Base-by-base conservation (phyloP, 2,797 vertebrate genomes). In the Petrocephalus sullivani region DNA sequence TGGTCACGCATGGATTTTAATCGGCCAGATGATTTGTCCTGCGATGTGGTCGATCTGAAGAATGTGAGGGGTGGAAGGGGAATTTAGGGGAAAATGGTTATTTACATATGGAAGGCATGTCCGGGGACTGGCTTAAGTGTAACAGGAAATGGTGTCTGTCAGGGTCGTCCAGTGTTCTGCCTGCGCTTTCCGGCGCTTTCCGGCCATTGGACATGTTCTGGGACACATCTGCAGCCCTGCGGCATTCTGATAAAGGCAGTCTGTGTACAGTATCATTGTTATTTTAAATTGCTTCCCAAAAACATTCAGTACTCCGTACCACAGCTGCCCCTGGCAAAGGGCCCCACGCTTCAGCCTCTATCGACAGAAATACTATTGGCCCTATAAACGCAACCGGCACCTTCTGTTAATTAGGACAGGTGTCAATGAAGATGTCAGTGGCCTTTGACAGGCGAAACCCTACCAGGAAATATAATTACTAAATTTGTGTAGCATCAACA, bases 361-460 rank as follows among this genome's bases (percentile, higher is more conserved):
- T 95, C 94, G 95, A 92, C 91, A 94, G 95, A 95, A 96, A 94
- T 93, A 94, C 95, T 67, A 67, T 67, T 23, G 1, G 61, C 23
- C 23, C 61, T 33, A 23, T 67, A 94, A 92, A 92, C 92, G 94
- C 95, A 95, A 96, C 96, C 94, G 94, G 93, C 93, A 92, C 94
- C 94, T 95, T 93, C 94, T 92, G 92, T 94, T 95, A 95, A 95
- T 96, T 95, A 95, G 93, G 93, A 94, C 93, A 93, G 93, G 94
- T 96, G 95, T 95, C 95, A 94, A 93, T 92, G 89, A 92, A 93
- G 87, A 85, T 92, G 93, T 93, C 94, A 93, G 85, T 90, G 89
- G 92, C 92, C 90, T 94, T 90, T 94, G 92, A 92, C 92, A 91
- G 92, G 95, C 92, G 93, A 92, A 33, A 88, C 91, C 89, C 92